Evolutionary conservation across 1,140 invertebrate species (phyloP).

Genomic region (Brachionus sp.): DNA sequence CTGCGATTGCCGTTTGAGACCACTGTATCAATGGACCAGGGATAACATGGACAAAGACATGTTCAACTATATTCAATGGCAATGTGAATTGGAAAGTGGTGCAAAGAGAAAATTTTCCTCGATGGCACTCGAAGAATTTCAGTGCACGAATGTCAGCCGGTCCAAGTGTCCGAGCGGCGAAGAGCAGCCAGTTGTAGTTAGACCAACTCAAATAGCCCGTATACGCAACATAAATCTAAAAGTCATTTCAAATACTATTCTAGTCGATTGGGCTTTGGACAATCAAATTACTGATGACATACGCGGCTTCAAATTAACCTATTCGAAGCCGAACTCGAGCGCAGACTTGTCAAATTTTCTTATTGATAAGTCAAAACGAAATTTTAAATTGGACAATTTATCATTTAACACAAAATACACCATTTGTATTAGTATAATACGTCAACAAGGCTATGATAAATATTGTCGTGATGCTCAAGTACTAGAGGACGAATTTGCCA

Average conservation of each 20-base stretch:
- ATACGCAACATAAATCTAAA: slow-evolving; percentile 5
- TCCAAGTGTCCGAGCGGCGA: not conserved
- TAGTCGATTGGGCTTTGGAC: slow-evolving; percentile 14
- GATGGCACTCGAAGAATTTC: not conserved
- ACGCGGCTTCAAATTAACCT: slow-evolving; percentile 21
- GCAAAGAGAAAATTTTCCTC: not conserved
- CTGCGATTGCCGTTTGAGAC: not conserved
- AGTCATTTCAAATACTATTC: not conserved
- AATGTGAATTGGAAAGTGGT: not conserved
- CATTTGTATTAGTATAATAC: slow-evolving; percentile 27
- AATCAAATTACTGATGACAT: not conserved
- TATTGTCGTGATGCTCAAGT: slow-evolving; percentile 23
- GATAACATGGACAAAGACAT: not conserved
- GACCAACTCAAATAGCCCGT: not conserved
- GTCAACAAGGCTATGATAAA: slow-evolving; percentile 41
- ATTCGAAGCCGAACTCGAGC: not conserved
- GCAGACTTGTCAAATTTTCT: not conserved
- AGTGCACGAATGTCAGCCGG: not conserved
- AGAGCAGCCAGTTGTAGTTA: not conserved
- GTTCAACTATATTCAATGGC: slow-evolving; percentile 38
- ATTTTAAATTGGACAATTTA: slow-evolving; percentile 39
- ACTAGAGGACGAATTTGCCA: not conserved
- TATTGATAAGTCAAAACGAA: not conserved
- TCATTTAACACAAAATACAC: slow-evolving; percentile 4
- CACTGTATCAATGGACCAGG: slow-evolving; percentile 12